Percentiles rank a stretch among this genome's conserved stretches.
These are phyloP conservation scores for Danio tinwini DNA, from an alignment of 2,797 vertebrate species.

Conservation along the genomic window DNA sequence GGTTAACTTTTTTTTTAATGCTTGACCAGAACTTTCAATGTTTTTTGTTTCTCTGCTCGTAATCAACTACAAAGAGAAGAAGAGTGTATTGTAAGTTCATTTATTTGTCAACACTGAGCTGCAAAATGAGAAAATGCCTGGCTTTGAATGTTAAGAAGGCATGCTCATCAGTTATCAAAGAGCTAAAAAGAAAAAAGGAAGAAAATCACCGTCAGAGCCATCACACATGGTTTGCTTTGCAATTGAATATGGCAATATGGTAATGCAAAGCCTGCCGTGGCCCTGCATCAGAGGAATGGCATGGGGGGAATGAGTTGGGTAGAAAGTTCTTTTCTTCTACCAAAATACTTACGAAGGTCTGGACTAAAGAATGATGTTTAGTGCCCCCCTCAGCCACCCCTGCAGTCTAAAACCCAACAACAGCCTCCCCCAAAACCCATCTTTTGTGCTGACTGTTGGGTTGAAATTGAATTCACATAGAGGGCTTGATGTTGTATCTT, in stretches of 20 bases:
- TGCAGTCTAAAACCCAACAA: constrained; percentile 49
- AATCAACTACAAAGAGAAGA: constrained; percentile 74
- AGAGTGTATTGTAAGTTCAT: constrained; percentile 82
- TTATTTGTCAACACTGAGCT: constrained; percentile 82
- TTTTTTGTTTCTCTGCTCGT: constrained; percentile 67
- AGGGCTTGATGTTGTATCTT: constrained; percentile 83
- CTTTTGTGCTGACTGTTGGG: constrained; percentile 82
- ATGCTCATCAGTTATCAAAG: constrained; percentile 76
- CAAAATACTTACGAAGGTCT: constrained; percentile 80
- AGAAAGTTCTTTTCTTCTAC: constrained; percentile 76
- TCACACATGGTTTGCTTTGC: constrained; percentile 83
- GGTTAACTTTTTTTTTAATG: constrained; percentile 71
- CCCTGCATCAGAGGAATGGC: constrained; percentile 81
- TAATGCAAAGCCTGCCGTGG: constrained; percentile 81
- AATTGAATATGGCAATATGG: constrained; percentile 88
- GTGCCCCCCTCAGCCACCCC: constrained; percentile 69
- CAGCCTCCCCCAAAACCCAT: constrained; percentile 68
- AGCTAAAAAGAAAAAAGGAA: constrained; percentile 61
- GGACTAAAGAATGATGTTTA: constrained; percentile 84
- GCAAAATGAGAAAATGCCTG: constrained; percentile 76
- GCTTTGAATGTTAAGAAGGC: constrained; percentile 79
- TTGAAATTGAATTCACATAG: constrained; percentile 83
- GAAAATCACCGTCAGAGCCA: constrained; percentile 80
- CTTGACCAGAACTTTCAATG: constrained; percentile 75
- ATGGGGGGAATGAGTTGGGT: constrained; percentile 65